These are phyloP conservation scores for Caenorhabditis latens DNA, from an alignment of 1,140 invertebrate genomes.

Conservation along the genomic window DNA sequence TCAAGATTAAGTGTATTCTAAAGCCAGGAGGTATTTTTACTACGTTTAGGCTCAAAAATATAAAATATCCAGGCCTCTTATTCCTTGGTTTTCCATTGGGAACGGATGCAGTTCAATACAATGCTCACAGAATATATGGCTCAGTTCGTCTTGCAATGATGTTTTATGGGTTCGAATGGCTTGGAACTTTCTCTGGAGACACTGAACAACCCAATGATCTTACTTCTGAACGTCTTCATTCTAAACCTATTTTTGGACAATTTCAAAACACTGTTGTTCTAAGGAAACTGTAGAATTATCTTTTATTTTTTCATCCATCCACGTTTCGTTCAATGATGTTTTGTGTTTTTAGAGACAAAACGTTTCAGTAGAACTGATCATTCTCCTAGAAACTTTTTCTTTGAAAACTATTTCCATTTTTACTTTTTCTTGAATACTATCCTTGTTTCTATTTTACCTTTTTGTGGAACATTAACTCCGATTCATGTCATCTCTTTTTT, in stretches of 20 bases:
- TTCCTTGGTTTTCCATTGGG: constrained; percentile 52
- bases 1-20: constrained; percentile 51
- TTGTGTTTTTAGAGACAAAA: background rate
- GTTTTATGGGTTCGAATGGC: constrained; percentile 1
- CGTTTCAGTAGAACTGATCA: background rate
- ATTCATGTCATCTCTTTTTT: background rate
- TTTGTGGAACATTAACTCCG: too few relatives aligned
- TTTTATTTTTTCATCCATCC: background rate
- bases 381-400: too few relatives aligned
- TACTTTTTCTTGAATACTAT: too few relatives aligned
- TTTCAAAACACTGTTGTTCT: background rate
- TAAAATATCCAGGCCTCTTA: background rate
- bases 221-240: constrained; percentile 12
- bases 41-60: background rate
- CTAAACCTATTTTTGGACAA: background rate
- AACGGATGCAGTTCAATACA: constrained; percentile 35
- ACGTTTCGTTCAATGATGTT: background rate
- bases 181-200: background rate
- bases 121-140: constrained; percentile 55
- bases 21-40: constrained; percentile 18
- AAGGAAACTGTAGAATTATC: background rate
- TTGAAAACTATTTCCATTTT: too few relatives aligned
- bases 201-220: background rate
- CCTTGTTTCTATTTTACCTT: too few relatives aligned
- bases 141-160: constrained; percentile 45